These are phyloP conservation scores for Phylloscopus collybita DNA, from an alignment of 2,797 vertebrate genomes.

Conservation along the genomic window DNA sequence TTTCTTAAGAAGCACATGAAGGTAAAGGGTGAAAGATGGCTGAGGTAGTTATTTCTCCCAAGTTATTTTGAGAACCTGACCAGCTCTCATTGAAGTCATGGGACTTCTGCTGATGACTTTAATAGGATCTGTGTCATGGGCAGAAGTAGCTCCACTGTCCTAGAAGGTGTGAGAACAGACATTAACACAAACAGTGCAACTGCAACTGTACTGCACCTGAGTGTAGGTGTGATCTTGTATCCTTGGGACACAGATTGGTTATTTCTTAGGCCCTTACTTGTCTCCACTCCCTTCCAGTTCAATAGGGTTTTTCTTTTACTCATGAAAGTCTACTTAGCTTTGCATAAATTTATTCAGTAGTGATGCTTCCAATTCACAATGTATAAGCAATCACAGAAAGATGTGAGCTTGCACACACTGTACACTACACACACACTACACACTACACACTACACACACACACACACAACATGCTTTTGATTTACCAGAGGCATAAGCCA, in stretches of 20 bases:
- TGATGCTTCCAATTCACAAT: conserved; percentile 58
- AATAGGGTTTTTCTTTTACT: conserved; percentile 43
- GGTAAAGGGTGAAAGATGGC: not conserved
- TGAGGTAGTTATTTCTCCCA: not conserved
- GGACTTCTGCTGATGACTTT: not conserved
- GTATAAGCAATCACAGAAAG: conserved; percentile 18
- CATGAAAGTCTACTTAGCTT: conserved; percentile 67
- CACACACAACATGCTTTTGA: not conserved
- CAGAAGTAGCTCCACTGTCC: not conserved
- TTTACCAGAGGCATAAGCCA: conserved; percentile 20
- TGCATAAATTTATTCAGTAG: conserved; percentile 57
- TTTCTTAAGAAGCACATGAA: conserved; percentile 44
- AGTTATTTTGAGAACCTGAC: not conserved
- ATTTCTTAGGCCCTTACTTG: conserved; percentile 42
- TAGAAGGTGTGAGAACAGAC: not conserved
- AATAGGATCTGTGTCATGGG: not conserved
- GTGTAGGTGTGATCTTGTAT: not conserved
- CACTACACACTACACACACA: not conserved
- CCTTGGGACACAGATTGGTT: not conserved
- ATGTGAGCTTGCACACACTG: conserved; percentile 40
- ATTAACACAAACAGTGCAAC: conserved; percentile 15
- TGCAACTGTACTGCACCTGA: not conserved
- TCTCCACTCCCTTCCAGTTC: conserved; percentile 71
- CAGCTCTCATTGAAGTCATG: not conserved
- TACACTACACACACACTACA: conserved; percentile 16